Evolutionary conservation across 1,140 invertebrate species (phyloP), one percentile per base, ranked within the genome.

Genomic region (Drosophila serrata): DNA sequence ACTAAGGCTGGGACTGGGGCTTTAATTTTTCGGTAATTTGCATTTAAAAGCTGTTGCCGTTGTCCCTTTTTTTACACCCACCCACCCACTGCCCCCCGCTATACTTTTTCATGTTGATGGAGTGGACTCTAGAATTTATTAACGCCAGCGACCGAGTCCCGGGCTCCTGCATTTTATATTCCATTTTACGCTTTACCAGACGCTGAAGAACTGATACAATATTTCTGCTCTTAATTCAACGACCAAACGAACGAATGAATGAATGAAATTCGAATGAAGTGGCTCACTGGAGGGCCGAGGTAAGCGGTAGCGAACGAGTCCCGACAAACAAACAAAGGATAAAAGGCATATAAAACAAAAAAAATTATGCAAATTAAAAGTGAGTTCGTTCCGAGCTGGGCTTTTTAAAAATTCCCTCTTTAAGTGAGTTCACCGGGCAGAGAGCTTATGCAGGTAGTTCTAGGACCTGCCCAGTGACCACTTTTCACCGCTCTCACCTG

Each of bases 11-110:
- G 22, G 43, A 5, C 56, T 45, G 68, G 68, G 49, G 58, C 80
- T 79, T 90, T 75, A 90, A 85, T 85, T 90, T 85, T 90, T 87
- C 73, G 81, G 76, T 88, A 82, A 88, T 90, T 90, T 90, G 85
- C 85, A 90, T 90, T 90, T 90, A 81, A 90, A 81, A 79, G 69
- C 78, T 62, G 76, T 80, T 77, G 75, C 72, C 51, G 48, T 58
- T 57, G 48, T 61, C 60, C 65, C 31, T 58, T 77, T 46, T 72
- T 69, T 55, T n/a, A n/a, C n/a, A n/a, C n/a, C n/a, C n/a, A n/a
- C n/a, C n/a, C 24, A 24, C 24, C 15, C 31, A 45, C 40, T 8
- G 6, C 7, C n/a, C 45, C 13, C 13, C 55, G 13, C 3, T 43
- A 22, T 22, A 27, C 43, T 79, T 75, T 76, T 56, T 51, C 17